Base-by-base conservation (phyloP, 23 tunicate species). In the Botrylloides violaceus region DNA sequence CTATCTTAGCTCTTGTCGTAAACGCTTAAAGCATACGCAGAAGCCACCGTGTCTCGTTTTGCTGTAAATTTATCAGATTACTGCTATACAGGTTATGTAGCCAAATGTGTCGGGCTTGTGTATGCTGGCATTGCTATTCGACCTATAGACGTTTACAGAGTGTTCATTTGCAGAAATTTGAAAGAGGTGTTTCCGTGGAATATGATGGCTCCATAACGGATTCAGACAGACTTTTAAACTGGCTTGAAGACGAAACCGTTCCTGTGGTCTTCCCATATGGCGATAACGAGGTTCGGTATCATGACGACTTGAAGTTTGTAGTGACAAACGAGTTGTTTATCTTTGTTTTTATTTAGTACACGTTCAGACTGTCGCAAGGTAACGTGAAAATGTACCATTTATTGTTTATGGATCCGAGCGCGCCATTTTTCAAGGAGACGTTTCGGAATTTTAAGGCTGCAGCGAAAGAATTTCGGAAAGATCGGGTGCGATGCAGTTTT, bases 181-280 rank as follows among this genome's bases (percentile, higher is more conserved):
- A 90, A 50, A 78, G 78, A 29, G 90, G 90, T 2, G 81, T 32
- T 2, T 82, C 77, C 64, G 61, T 60, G 12, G 32, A 23, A 12
- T 90, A 78, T 60, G 34, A 66, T 1, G 97, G 97, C 0, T 85
- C 82, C 29, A 36, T 34, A 22, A 35, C 70, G 21, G 47, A 83
- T 49, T 55, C 60, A n/a, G 60, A 83, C 34, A 63, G 78, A 34
- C 23, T 90, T 70, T 20, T 83, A 47, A 65, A 83, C 35, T 90
- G 83, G 74, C 66, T 75, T 9, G 76, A 83, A 49, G 85, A 71
- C 5, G 90, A 90, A 63, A 39, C 97, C 18, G 21, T 21, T 20
- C 97, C 97, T n/a, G 31, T 75, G 29, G 91, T 83, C 33, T 76
- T 49, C 36, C 87, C 87, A 35, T 68, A 66, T 35, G 74, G 80